These are phyloP conservation scores for Brachionus sp. DNA, from an alignment of 1,140 invertebrate genomes.

Conservation along the genomic window DNA sequence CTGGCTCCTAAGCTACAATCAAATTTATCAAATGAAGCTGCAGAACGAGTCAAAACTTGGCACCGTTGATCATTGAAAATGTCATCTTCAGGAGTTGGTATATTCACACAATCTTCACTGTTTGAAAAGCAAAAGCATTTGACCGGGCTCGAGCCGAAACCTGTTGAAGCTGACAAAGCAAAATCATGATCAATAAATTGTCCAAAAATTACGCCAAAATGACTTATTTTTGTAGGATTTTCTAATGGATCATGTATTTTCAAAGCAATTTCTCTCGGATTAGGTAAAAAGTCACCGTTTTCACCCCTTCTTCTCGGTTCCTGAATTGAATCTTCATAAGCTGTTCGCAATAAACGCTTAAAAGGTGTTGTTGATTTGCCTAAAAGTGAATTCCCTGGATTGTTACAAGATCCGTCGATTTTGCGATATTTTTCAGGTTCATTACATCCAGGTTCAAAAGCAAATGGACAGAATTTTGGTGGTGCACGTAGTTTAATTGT, in stretches of 20 bases:
- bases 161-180: conserved; percentile 8
- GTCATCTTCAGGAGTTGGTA: conserved; percentile 21
- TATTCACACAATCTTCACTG: conserved; percentile 42
- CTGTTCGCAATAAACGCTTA: not conserved
- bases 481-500: conserved; percentile 8
- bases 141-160: not conserved
- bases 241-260: not conserved
- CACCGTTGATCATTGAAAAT: conserved; percentile 30
- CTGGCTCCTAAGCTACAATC: conserved; percentile 48
- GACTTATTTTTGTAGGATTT: conserved; percentile 31
- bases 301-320: conserved; percentile 10
- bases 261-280: not conserved
- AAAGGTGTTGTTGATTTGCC: conserved; percentile 25
- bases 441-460: conserved; percentile 16
- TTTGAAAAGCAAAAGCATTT: not conserved
- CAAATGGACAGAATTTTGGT: conserved; percentile 43
- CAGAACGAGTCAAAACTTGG: conserved; percentile 27
- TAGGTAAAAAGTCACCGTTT: not conserved
- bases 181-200: conserved; percentile 50
- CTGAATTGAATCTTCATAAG: conserved; percentile 9
- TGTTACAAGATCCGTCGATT: conserved; percentile 45
- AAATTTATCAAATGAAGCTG: conserved; percentile 36
- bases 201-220: conserved; percentile 48
- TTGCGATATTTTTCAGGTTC: conserved; percentile 12
- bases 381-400: not conserved